Percentiles rank a stretch among this genome's conserved stretches.
phyloP scores from a whole-genome alignment of 2,113 vertebrate species.

The Pelusios castaneus region DNA sequence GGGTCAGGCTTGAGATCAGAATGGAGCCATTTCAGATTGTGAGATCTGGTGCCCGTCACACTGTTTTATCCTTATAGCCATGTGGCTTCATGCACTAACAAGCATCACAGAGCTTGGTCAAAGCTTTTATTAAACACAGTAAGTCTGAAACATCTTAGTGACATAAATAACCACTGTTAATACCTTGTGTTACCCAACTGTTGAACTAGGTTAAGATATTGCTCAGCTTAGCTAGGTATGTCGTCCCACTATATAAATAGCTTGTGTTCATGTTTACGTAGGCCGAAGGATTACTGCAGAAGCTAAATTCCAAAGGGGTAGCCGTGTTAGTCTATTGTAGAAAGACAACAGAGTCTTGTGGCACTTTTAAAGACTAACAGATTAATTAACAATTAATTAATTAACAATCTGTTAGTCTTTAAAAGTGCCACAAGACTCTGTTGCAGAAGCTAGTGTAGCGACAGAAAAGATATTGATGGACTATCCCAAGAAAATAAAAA shows the following conservation, averaged over 20 bases:
- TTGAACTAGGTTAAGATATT: constrained; percentile 40
- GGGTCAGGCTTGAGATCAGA: background rate
- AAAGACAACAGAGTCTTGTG: no score
- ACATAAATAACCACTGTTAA: constrained; percentile 36
- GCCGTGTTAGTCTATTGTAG: no score
- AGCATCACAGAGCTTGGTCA: background rate
- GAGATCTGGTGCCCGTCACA: background rate
- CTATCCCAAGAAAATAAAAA: constrained; percentile 24
- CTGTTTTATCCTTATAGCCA: background rate
- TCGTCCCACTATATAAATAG: constrained; percentile 67
- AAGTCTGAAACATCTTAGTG: background rate
- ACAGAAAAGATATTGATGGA: constrained; percentile 37
- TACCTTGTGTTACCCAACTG: constrained; percentile 24
- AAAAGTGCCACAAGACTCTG: no score
- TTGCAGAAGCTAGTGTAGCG: constrained; percentile 16
- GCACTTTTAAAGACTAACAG: no score
- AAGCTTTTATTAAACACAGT: constrained; percentile 14
- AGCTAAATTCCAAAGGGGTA: no score
- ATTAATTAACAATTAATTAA: no score
- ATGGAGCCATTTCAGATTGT: background rate
- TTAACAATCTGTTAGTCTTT: no score
- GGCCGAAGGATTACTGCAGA: constrained; percentile 27
- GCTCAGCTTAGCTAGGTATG: constrained; percentile 55
- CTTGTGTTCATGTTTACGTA: constrained; percentile 47
- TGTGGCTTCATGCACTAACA: background rate